These are phyloP conservation scores for Steatornis caripensis DNA, from an alignment of 2,113 vertebrate genomes.

Conservation along the genomic window DNA sequence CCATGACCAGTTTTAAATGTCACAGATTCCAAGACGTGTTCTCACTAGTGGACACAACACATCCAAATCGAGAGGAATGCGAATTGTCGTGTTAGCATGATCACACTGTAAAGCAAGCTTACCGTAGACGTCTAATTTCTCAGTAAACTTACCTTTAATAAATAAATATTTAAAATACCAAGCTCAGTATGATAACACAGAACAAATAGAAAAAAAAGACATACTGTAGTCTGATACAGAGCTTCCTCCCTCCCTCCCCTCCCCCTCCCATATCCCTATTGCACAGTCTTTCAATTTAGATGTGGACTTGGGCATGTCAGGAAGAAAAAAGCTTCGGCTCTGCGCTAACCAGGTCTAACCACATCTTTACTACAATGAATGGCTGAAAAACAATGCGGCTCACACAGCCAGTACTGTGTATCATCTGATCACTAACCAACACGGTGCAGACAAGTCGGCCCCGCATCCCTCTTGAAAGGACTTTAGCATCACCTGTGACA, in stretches of 20 bases:
- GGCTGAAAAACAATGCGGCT: neutral
- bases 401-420: rapidly evolving
- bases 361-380: rapidly evolving
- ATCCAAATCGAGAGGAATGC: neutral
- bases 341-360: neutral
- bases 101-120: neutral
- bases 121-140: neutral
- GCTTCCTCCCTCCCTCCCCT: too few species aligned
- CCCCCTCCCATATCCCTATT: neutral
- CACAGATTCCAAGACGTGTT: neutral
- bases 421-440: neutral
- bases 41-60: neutral
- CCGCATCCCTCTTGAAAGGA: rapidly evolving
- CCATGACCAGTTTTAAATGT: neutral
- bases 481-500: neutral
- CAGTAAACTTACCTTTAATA: too few species aligned
- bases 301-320: neutral
- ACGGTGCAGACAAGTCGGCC: neutral
- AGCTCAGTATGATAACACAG: too few species aligned
- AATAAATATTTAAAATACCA: too few species aligned
- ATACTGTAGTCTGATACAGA: too few species aligned
- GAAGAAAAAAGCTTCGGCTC: neutral
- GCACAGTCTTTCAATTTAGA: neutral
- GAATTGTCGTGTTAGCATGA: neutral
- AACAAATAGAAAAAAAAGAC: too few species aligned